Percentiles rank a stretch among this genome's conserved stretches.
Conservation (phyloP, 1,140 invertebrate species). For the Coptotermes formosanus region DNA sequence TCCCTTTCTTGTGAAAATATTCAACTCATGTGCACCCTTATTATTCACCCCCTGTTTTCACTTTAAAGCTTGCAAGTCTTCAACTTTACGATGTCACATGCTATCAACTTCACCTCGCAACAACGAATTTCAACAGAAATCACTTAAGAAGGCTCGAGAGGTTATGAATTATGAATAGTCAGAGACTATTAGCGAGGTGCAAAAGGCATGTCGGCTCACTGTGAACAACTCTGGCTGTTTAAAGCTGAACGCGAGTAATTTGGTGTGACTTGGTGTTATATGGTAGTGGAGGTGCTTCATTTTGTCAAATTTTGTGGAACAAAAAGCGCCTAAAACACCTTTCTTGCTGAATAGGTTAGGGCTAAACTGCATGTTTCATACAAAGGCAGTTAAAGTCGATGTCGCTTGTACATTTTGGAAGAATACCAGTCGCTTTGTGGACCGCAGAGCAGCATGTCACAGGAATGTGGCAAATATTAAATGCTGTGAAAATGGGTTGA, state of each 20-base stretch:
- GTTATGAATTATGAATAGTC: neutral
- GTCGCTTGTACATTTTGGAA: neutral
- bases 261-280: too few relatives aligned
- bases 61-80: neutral
- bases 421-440: neutral
- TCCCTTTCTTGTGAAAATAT: neutral
- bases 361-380: neutral
- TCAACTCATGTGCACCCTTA: conserved; percentile 1
- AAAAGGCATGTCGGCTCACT: neutral
- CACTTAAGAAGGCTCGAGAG: neutral
- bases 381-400: neutral
- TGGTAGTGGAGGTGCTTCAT: neutral
- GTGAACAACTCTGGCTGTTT: too few relatives aligned
- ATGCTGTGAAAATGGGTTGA: neutral
- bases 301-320: neutral
- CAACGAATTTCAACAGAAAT: neutral
- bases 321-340: neutral
- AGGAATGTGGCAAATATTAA: neutral
- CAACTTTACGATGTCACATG: neutral
- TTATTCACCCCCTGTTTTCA: neutral
- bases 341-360: neutral
- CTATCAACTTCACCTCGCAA: neutral
- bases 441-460: neutral
- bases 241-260: too few relatives aligned
- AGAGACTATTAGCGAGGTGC: neutral